A percentile compares a stretch with the other conserved stretches of the same genome.
Evolutionary conservation across 2,888 invertebrate genomes (phyloP).

Genomic region (Phymatocera aterrima): DNA sequence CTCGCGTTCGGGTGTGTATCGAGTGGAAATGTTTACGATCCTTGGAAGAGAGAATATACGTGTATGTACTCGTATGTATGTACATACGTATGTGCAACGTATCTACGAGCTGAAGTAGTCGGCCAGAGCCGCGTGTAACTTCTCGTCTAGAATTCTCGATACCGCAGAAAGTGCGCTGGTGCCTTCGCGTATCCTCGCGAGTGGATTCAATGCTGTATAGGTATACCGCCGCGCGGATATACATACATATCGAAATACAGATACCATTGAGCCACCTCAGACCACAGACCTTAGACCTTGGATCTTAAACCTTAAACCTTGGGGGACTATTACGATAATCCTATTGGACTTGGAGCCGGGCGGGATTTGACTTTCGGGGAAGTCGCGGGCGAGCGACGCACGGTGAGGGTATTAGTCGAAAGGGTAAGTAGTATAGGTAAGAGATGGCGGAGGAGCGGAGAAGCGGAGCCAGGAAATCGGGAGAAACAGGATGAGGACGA

Average conservation of each 20-base stretch:
- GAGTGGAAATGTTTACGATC: constrained; percentile 31
- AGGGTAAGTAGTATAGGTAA: constrained; percentile 14
- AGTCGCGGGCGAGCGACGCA: too few relatives aligned
- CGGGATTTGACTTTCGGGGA: constrained; percentile 63
- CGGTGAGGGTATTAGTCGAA: constrained; percentile 50
- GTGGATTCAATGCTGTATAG: background rate
- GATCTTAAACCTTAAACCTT: constrained; percentile 63
- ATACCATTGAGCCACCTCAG: constrained; percentile 15
- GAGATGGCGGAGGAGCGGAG: too few relatives aligned
- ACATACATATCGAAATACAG: background rate
- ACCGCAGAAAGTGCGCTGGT: too few relatives aligned
- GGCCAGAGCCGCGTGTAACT: constrained; percentile 1
- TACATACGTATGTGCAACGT: background rate
- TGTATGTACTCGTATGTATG: background rate
- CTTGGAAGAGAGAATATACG: constrained; percentile 5
- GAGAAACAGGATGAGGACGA: constrained; percentile 36
- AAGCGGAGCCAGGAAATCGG: background rate
- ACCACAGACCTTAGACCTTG: constrained; percentile 28
- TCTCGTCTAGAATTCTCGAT: background rate
- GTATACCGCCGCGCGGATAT: background rate
- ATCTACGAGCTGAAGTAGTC: too few relatives aligned
- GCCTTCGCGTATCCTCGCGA: background rate
- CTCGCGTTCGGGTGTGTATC: constrained; percentile 11
- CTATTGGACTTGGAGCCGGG: constrained; percentile 66
- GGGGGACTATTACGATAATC: constrained; percentile 71